Evolutionary conservation across 2,888 invertebrate species (phyloP).

Genomic region (Conops quadrifasciatus): DNA sequence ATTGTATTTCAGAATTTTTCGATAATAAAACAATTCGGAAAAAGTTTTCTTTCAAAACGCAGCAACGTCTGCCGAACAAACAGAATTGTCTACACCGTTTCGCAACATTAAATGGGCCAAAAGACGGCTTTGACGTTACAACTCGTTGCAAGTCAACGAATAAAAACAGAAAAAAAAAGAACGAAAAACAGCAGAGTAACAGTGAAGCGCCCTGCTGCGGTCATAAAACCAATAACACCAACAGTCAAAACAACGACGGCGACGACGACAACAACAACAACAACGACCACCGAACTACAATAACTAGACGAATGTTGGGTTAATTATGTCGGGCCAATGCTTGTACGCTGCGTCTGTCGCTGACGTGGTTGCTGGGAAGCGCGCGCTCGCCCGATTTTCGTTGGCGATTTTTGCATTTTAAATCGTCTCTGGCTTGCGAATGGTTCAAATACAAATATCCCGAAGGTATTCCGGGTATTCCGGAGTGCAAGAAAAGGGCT

Average conservation of each 20-base stretch:
- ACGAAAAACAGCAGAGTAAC: not conserved
- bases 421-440: not conserved
- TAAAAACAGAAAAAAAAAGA: not conserved
- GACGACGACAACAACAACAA: constrained; percentile 23
- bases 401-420: constrained; percentile 9
- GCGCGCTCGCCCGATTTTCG: not conserved
- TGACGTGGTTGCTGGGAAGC: no score
- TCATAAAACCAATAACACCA: constrained; percentile 13
- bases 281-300: constrained; percentile 16
- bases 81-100: not conserved
- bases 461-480: no score
- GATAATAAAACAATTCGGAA: not conserved
- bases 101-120: no score
- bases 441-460: no score
- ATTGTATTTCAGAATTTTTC: no score
- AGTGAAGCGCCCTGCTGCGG: constrained; percentile 28
- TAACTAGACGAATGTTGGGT: not conserved
- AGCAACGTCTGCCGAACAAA: not conserved
- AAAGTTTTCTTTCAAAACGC: constrained; percentile 22
- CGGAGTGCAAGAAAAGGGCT: not conserved
- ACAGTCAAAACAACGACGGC: constrained; percentile 23
- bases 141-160: not conserved
- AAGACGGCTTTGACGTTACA: no score
- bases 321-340: no score
- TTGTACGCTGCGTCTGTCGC: not conserved